Evolutionary conservation across 2,888 invertebrate genomes (phyloP), one percentile per base, ranked within the genome.

Genomic region (Peribatodes rhomboidaria): DNA sequence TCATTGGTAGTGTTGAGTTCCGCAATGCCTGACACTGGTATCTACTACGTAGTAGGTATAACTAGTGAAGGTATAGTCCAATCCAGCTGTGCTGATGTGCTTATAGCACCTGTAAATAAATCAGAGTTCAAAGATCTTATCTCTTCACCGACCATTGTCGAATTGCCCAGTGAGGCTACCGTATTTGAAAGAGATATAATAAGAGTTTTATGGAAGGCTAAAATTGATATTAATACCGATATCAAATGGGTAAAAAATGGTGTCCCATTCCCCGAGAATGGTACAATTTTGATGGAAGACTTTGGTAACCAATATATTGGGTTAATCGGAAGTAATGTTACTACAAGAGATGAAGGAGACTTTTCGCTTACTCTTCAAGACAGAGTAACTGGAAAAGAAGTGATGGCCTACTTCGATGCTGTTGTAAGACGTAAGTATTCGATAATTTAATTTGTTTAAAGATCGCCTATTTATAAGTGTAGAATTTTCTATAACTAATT

Each of bases 31-130:
- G 82, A 82, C 61, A 52, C 76, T n/a, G 82, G 79, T 9, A 65
- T 78, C 18, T 82, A 81, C 61, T 73, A 65, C n/a, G 70, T 78
- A 6, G 69, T 81, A 11, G 66, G 67, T 8, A 75, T 70, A 69
- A 72, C 77, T 8, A 57, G 61, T 39, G 57, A 70, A 41, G 77
- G 77, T 10, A 50, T 76, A 16, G 67, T 74, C 27, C 27, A 27
- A 10, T 79, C 80, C 11, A 81, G 76, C 62, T 73, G 72, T 35
- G 71, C 77, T 1, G 68, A 72, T 52, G 77, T 81, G n/a, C 27
- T 69, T 27, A 77, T 82, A 1, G 50, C 70, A 13, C 55, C 69
- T 18, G n/a, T 11, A 10, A 50, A 61, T 37, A 60, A 65, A 49
- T 22, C 4, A 11, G 20, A 9, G 9, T 65, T 73, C 22, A 35